Evolutionary conservation across 2,797 vertebrate genomes (phyloP).

Genomic region (Parambassis ranga): DNA sequence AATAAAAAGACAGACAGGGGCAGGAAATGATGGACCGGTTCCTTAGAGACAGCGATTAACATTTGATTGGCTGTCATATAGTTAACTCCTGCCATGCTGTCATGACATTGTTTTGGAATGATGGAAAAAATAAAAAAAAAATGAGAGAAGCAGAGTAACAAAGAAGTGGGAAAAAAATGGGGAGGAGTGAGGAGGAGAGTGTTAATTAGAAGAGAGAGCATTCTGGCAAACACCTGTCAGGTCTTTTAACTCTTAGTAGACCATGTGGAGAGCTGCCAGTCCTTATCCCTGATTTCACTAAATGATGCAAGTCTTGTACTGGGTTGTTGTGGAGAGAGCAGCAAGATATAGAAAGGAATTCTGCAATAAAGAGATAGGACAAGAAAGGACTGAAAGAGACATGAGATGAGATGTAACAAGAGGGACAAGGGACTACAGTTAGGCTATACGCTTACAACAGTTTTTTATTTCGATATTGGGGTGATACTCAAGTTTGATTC

Average conservation of each 20-base stretch:
- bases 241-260: slow-evolving; percentile 32
- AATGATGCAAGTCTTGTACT: slow-evolving; percentile 23
- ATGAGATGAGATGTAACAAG: slow-evolving; percentile 6
- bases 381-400: neutral
- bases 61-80: slow-evolving; percentile 67
- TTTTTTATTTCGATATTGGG: too few relatives aligned
- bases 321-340: neutral
- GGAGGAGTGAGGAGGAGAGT: neutral
- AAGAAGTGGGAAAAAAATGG: neutral
- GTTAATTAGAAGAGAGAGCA: slow-evolving; percentile 48
- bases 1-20: slow-evolving; percentile 50
- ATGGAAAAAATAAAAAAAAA: neutral
- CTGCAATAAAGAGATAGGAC: neutral
- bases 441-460: too few relatives aligned
- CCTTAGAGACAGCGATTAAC: slow-evolving; percentile 61
- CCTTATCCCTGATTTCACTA: neutral
- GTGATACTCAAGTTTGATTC: too few relatives aligned
- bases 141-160: neutral
- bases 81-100: slow-evolving; percentile 54
- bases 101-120: slow-evolving; percentile 42
- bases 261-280: neutral
- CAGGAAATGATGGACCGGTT: slow-evolving; percentile 30
- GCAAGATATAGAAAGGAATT: neutral
- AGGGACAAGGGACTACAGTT: slow-evolving; percentile 29
- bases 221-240: slow-evolving; percentile 38